phyloP scores from a whole-genome alignment of 2,888 invertebrate genomes.

The Thecophora atra region DNA sequence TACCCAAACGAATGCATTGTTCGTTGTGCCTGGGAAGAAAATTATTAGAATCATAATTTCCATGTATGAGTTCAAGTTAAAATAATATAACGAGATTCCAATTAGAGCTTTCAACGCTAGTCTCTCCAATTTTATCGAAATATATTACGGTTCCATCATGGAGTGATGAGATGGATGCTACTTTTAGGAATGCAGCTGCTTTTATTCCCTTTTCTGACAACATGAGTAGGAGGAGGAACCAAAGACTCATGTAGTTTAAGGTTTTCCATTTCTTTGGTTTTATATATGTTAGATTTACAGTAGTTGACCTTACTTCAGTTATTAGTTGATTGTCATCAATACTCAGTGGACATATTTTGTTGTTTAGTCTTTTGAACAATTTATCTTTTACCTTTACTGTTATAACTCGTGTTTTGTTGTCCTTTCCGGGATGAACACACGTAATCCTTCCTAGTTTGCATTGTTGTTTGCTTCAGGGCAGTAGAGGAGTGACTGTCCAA shows the following conservation, averaged over 20 bases:
- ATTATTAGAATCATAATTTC: neutral
- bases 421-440: too few relatives aligned
- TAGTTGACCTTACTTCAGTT: neutral
- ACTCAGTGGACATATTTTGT: too few relatives aligned
- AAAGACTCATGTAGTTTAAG: too few relatives aligned
- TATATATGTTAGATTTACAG: neutral
- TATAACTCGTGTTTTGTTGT: too few relatives aligned
- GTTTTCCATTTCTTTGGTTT: conserved; percentile 4
- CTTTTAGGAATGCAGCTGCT: neutral
- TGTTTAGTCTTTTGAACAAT: too few relatives aligned
- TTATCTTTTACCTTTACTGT: too few relatives aligned
- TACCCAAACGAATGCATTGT: neutral
- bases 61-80: neutral
- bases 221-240: neutral
- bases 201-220: neutral
- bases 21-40: neutral
- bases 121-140: neutral
- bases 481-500: neutral
- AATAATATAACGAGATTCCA: neutral
- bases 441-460: too few relatives aligned
- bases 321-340: neutral
- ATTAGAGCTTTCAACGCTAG: neutral
- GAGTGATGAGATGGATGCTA: neutral
- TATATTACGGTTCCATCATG: neutral
- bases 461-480: neutral